phyloP scores from a whole-genome alignment of 2,797 vertebrate genomes.

The Scleropages formosus region DNA sequence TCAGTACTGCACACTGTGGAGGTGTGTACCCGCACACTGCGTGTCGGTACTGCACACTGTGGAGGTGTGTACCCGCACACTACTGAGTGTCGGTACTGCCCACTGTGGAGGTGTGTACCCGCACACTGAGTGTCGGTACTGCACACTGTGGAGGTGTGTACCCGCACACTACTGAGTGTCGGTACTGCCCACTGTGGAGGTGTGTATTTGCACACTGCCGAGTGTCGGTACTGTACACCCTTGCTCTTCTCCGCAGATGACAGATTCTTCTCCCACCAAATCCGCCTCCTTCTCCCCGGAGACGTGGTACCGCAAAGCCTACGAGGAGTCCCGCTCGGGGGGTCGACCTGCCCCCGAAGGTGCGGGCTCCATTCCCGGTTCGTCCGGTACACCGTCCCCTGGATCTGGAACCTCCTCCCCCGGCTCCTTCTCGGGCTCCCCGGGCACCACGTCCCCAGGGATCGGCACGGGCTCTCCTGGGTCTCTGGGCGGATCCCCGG shows the following conservation, averaged over 20 bases:
- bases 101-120: no score
- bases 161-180: no score
- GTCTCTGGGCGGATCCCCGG: conserved; percentile 89
- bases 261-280: conserved; percentile 86
- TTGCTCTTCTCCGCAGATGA: conserved; percentile 65
- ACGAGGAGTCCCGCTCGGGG: conserved; percentile 82
- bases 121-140: no score
- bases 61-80: no score
- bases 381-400: conserved; percentile 88
- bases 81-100: no score
- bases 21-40: no score
- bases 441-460: conserved; percentile 87
- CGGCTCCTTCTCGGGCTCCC: conserved; percentile 87
- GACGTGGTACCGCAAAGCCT: conserved; percentile 90
- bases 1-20: background rate
- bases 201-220: no score
- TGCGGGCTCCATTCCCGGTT: conserved; percentile 89
- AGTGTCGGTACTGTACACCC: background rate
- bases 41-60: no score
- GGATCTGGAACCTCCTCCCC: conserved; percentile 94
- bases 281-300: conserved; percentile 87
- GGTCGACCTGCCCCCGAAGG: conserved; percentile 87
- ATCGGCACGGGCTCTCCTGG: conserved; percentile 90
- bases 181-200: background rate
- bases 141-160: no score